phyloP scores from a whole-genome alignment of 30 jellyfish, hydroid and myxozoan genomes.

The Hydractinia symbiolongicarpus region DNA sequence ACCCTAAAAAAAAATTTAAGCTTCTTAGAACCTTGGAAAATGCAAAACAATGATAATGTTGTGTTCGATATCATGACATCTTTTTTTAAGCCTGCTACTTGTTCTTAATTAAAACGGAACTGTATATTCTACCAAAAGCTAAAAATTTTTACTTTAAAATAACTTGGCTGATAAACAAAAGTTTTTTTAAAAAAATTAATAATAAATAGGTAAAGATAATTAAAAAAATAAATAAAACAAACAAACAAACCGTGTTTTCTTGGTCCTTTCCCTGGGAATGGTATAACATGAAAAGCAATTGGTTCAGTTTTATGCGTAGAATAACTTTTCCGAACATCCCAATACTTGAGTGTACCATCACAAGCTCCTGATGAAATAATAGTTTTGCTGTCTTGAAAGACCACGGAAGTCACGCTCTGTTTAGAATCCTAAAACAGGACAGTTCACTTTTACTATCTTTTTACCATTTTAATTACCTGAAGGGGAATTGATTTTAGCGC shows the following conservation, averaged over 20 bases:
- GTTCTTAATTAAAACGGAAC: too few species aligned
- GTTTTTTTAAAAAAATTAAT: too few species aligned
- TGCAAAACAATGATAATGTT: too few species aligned
- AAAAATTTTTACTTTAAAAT: background rate
- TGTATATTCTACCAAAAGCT: background rate
- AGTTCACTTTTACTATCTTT: background rate
- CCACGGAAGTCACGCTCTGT: slow-evolving; percentile 93
- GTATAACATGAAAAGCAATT: slow-evolving; percentile 68
- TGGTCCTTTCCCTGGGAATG: slow-evolving; percentile 86
- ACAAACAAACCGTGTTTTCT: slow-evolving; percentile 68
- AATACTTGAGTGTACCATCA: slow-evolving; percentile 89
- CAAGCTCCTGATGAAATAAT: slow-evolving; percentile 95
- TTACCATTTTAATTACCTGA: background rate
- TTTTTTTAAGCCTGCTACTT: too few species aligned
- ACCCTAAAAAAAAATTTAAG: slow-evolving; percentile 45
- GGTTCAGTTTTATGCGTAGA: slow-evolving; percentile 62
- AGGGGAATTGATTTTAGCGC: too few species aligned
- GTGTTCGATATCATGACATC: too few species aligned
- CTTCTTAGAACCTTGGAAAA: too few species aligned
- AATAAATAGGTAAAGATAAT: too few species aligned
- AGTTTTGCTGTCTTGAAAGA: slow-evolving; percentile 73
- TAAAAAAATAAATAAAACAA: too few species aligned
- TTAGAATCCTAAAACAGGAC: slow-evolving; percentile 58
- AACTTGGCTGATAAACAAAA: too few species aligned
- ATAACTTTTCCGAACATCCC: slow-evolving; percentile 85